These are phyloP conservation scores for Myanophis thanlyinensis DNA, from an alignment of 2,113 vertebrate genomes.

Conservation along the genomic window DNA sequence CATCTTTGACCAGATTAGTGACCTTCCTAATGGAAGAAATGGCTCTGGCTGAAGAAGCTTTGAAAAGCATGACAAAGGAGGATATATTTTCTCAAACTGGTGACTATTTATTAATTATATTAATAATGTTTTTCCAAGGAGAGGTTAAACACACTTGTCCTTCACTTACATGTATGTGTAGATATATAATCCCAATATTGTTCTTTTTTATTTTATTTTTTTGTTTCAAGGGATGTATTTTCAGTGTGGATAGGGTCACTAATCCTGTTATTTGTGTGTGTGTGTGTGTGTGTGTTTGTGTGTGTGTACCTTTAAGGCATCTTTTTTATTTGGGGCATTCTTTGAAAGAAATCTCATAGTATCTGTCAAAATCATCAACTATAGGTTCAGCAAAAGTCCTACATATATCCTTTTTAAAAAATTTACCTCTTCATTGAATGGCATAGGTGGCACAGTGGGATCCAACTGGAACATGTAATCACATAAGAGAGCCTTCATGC, in stretches of 20 bases:
- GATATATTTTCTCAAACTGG: background rate
- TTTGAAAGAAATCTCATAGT: background rate
- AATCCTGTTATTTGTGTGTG: too few species aligned
- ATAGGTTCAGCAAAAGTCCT: background rate
- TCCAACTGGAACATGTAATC: constrained; percentile 88
- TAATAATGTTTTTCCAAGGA: background rate
- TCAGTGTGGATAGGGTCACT: background rate
- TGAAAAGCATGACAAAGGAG: background rate
- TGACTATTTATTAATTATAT: background rate
- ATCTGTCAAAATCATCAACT: background rate
- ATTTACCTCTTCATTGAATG: constrained; percentile 79
- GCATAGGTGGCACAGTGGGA: constrained; percentile 82
- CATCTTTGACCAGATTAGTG: background rate
- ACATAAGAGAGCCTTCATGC: constrained; percentile 84
- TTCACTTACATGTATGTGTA: background rate
- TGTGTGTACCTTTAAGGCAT: too few species aligned
- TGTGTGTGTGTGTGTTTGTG: too few species aligned
- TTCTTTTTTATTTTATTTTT: background rate
- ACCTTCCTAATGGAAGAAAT: background rate
- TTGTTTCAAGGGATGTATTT: background rate
- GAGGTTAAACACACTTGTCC: background rate
- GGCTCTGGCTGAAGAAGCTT: background rate
- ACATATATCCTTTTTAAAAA: background rate
- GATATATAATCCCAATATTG: background rate
- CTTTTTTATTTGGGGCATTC: too few species aligned